Percentiles rank a stretch among this genome's conserved stretches.
Evolutionary conservation across 2,797 vertebrate genomes (phyloP).

Genomic region (Euphonia xanthogaster): DNA sequence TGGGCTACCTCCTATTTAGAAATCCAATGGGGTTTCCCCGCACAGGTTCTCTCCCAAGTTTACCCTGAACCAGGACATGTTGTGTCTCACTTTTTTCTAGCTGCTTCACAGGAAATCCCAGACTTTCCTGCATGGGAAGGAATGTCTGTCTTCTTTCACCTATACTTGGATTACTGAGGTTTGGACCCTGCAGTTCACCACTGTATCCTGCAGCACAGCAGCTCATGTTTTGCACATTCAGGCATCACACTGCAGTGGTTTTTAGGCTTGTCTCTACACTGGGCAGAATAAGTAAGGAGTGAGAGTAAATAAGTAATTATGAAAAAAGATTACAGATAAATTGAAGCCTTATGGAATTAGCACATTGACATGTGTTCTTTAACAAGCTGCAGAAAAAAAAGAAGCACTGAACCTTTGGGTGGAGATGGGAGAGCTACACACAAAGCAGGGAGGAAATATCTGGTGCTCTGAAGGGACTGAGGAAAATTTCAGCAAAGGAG

Average conservation of each 20-base stretch:
- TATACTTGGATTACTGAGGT: not conserved
- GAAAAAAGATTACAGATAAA: not conserved
- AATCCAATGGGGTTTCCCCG: too few species aligned
- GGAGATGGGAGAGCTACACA: not conserved
- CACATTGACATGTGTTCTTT: fast-evolving
- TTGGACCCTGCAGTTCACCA: not conserved
- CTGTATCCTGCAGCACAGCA: not conserved
- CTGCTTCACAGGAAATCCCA: not conserved
- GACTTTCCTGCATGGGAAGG: not conserved
- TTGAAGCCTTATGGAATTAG: not conserved
- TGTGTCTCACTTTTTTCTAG: not conserved
- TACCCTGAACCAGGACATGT: too few species aligned
- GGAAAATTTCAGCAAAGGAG: not conserved
- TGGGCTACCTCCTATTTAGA: not conserved
- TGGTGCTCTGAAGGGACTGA: not conserved
- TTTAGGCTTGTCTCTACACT: not conserved
- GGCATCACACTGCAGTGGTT: not conserved
- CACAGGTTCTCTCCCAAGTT: too few species aligned
- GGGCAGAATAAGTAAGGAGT: not conserved
- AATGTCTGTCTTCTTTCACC: not conserved
- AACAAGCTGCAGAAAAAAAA: not conserved
- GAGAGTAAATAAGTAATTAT: not conserved
- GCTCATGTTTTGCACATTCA: not conserved
- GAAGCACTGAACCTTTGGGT: not conserved
- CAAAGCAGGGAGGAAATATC: not conserved